Evolutionary conservation across 2,888 invertebrate species (phyloP).

Genomic region (Synergus umbraculus): DNA sequence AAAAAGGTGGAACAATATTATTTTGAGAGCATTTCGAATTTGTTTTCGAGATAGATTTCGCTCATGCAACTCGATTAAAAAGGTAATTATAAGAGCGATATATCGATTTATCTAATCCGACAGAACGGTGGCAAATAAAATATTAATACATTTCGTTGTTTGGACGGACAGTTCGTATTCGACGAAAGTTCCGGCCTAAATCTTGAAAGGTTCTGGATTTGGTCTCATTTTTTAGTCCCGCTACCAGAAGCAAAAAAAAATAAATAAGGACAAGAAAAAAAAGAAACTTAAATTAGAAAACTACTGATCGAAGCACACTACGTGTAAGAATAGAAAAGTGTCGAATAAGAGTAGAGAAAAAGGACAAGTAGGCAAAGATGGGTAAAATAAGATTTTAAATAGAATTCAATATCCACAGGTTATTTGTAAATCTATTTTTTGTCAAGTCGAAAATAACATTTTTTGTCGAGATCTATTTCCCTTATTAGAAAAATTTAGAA

Average conservation of each 20-base stretch:
- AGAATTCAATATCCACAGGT: background rate
- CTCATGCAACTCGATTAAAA: conserved; percentile 36
- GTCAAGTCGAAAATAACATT: background rate
- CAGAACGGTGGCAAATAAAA: conserved; percentile 35
- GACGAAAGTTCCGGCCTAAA: conserved; percentile 17
- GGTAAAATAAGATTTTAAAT: conserved; percentile 43
- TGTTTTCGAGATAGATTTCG: background rate
- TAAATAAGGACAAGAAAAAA: conserved; percentile 15
- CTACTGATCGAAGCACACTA: conserved; percentile 58
- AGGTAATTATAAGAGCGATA: conserved; percentile 9
- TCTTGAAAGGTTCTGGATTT: conserved; percentile 2
- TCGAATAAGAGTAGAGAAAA: conserved; percentile 51
- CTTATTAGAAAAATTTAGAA: too few relatives aligned
- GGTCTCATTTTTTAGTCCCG: conserved; percentile 36
- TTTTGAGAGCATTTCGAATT: background rate
- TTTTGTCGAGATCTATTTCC: too few relatives aligned
- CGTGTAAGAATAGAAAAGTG: conserved; percentile 54
- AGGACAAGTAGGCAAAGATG: conserved; percentile 51
- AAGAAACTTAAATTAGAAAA: conserved; percentile 46
- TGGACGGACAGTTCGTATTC: conserved; percentile 35
- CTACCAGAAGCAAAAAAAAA: conserved; percentile 49
- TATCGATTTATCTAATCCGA: conserved; percentile 24
- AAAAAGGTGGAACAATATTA: background rate
- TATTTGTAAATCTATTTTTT: background rate
- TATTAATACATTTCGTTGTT: conserved; percentile 33